Percentiles rank a stretch among this genome's conserved stretches.
Evolutionary conservation across 1,140 invertebrate genomes (phyloP).

Genomic region (Ceratina japonica): DNA sequence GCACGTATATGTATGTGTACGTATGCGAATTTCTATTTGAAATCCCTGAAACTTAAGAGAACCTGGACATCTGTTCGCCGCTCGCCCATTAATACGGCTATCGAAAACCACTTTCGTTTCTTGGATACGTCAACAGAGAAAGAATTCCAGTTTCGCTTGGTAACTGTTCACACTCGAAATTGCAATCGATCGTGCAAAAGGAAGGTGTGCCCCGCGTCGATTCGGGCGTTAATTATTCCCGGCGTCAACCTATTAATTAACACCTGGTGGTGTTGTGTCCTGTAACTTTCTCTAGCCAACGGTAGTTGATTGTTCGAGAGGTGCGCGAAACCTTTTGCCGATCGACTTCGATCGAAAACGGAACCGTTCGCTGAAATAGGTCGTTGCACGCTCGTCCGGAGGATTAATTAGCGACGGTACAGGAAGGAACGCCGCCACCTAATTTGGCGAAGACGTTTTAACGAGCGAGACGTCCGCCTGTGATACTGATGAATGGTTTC

Average conservation of each 20-base stretch:
- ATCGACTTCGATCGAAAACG: not conserved
- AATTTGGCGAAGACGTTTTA: conserved; percentile 26
- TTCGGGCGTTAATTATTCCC: conserved; percentile 47
- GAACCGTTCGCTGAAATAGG: not conserved
- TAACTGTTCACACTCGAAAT: not conserved
- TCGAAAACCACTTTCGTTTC: conserved; percentile 12
- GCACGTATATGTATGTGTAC: not conserved
- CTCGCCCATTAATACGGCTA: not conserved
- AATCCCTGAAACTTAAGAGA: not conserved
- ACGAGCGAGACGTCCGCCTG: not conserved
- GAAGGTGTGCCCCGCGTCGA: conserved; percentile 21
- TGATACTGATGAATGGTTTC: not conserved
- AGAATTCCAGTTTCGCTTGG: not conserved
- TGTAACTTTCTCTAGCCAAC: conserved; percentile 33
- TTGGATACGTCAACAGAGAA: not conserved
- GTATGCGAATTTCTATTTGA: not conserved
- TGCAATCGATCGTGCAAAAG: conserved; percentile 31
- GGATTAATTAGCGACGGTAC: conserved; percentile 18
- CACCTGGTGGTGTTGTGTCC: conserved; percentile 3
- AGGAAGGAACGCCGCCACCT: not conserved
- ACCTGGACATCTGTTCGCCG: not conserved
- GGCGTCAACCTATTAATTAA: conserved; percentile 52
- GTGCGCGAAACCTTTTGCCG: not conserved
- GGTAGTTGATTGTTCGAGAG: conserved; percentile 34
- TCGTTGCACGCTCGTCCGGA: conserved; percentile 5